Conservation (phyloP, 2,797 vertebrate species). For the Danio choprae region DNA sequence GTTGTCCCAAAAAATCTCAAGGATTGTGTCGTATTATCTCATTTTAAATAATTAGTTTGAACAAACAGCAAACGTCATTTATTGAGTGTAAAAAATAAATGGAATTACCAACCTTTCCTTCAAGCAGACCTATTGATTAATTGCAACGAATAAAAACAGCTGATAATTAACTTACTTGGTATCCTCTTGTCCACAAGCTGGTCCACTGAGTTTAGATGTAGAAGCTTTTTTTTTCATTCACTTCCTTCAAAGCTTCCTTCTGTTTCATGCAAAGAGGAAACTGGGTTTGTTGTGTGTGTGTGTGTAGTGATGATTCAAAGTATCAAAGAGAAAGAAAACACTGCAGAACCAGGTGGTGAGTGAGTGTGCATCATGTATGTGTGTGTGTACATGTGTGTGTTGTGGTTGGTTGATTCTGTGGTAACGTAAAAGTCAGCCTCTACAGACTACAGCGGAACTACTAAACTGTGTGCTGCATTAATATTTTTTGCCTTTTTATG, state of each 20-base stretch:
- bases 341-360: not conserved
- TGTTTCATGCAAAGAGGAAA: conserved; percentile 32
- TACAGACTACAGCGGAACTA: not conserved
- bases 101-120: not conserved
- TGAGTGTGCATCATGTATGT: no score
- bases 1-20: no score
- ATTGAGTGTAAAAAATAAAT: no score
- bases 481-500: not conserved
- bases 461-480: not conserved
- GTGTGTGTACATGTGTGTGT: not conserved
- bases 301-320: not conserved
- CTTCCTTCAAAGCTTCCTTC: conserved; percentile 25
- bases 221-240: not conserved
- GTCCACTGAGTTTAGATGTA: conserved; percentile 13
- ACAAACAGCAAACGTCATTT: no score
- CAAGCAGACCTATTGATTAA: not conserved
- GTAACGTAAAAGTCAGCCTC: not conserved
- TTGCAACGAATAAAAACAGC: not conserved
- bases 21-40: no score
- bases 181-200: not conserved
- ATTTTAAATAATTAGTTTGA: no score
- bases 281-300: not conserved
- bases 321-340: not conserved
- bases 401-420: not conserved
- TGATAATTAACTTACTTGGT: conserved; percentile 19